Conservation (phyloP, 2,797 vertebrate species). For the Saxicola maurus region DNA sequence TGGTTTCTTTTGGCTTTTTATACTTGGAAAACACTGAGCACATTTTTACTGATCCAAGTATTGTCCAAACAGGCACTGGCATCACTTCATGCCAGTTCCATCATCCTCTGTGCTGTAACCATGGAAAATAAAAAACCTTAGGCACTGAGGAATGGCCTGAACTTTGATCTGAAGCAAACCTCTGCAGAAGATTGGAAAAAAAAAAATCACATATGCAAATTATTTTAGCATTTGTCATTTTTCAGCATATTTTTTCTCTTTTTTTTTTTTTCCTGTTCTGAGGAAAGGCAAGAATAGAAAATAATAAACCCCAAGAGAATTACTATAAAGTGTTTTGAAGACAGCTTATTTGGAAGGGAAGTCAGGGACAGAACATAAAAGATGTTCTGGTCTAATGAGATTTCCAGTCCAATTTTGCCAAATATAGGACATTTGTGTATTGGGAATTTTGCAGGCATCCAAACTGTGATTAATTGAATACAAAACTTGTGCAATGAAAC, state of each 20-base stretch:
- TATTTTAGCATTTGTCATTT: not conserved
- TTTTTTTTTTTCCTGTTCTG: not conserved
- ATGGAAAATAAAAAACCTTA: conserved; percentile 8
- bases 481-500: not conserved
- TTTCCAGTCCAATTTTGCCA: not conserved
- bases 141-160: not conserved
- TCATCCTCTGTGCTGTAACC: not conserved
- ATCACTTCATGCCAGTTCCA: not conserved
- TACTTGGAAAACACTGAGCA: not conserved
- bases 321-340: not conserved
- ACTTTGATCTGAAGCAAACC: not conserved
- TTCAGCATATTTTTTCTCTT: not conserved
- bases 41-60: conserved; percentile 18
- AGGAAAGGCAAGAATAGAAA: not conserved
- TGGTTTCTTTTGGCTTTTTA: conserved; percentile 37
- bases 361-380: not conserved
- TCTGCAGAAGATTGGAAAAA: not conserved
- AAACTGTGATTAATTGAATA: not conserved
- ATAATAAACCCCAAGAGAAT: not conserved
- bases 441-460: not conserved
- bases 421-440: not conserved
- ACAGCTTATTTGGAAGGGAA: not conserved
- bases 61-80: conserved; percentile 2
- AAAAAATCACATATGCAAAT: not conserved
- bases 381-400: not conserved